A percentile compares a stretch with the other conserved stretches of the same genome.
These are phyloP conservation scores for Pterophyllum scalare DNA, from an alignment of 2,113 vertebrate species.

Conservation along the genomic window DNA sequence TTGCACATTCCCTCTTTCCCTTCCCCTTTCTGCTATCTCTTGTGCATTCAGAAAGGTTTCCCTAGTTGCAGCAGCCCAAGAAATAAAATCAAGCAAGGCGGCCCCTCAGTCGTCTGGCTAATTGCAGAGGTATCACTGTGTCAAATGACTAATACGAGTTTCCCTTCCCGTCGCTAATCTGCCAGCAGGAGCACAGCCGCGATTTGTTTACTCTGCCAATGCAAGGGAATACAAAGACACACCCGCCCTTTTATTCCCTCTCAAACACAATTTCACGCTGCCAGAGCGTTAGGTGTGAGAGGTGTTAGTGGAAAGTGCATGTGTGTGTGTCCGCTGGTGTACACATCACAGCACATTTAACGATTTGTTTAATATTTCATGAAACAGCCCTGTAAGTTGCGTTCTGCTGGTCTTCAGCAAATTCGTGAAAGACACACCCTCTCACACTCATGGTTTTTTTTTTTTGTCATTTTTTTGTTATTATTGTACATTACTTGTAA, in stretches of 20 bases:
- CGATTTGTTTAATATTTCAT: constrained; percentile 46
- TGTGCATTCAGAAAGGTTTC: constrained; percentile 21
- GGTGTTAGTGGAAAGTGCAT: constrained; percentile 13
- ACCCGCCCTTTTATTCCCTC: constrained; percentile 59
- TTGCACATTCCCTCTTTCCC: background rate
- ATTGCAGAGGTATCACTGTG: constrained; percentile 74
- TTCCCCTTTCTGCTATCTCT: constrained; percentile 2
- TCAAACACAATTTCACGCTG: constrained; percentile 59
- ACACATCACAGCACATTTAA: background rate
- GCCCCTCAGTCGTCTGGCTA: constrained; percentile 58
- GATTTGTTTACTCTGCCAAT: constrained; percentile 70
- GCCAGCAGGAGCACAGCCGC: constrained; percentile 60
- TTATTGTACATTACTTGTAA: background rate
- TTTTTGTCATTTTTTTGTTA: background rate
- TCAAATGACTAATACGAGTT: constrained; percentile 76
- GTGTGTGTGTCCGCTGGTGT: background rate
- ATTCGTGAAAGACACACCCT: background rate
- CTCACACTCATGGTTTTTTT: background rate
- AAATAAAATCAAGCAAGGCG: constrained; percentile 44
- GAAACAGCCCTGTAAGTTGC: constrained; percentile 6
- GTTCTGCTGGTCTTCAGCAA: background rate
- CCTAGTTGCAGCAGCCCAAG: constrained; percentile 24
- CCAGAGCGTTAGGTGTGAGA: constrained; percentile 35
- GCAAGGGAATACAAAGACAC: constrained; percentile 61
- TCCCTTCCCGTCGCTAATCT: constrained; percentile 67